phyloP scores from a whole-genome alignment of 2,113 vertebrate genomes.

The Alces alces region DNA sequence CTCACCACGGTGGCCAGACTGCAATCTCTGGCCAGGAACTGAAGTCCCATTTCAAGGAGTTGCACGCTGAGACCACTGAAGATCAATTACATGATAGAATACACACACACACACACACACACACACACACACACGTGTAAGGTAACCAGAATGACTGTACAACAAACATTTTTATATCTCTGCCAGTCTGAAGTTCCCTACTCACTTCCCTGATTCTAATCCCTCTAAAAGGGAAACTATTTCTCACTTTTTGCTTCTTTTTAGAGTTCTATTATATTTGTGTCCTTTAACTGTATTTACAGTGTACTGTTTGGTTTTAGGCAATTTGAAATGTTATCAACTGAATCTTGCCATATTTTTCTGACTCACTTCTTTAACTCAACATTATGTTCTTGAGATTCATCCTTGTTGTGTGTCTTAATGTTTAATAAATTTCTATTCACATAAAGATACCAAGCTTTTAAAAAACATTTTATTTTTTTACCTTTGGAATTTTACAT shows the following conservation, averaged over 20 bases:
- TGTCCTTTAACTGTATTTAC: not conserved
- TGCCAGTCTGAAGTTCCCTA: not conserved
- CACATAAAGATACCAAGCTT: not conserved
- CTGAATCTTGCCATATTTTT: not conserved
- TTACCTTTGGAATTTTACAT: not conserved
- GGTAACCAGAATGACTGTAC: not conserved
- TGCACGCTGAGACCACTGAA: not conserved
- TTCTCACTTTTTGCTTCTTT: not conserved
- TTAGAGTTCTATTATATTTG: not conserved
- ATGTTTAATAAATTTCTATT: not conserved
- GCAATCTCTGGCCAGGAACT: not conserved
- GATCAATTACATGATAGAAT: not conserved
- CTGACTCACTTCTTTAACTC: not conserved
- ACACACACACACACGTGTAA: not conserved
- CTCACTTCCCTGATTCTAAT: not conserved
- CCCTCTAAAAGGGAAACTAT: not conserved
- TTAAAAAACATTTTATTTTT: not conserved
- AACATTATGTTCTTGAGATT: not conserved
- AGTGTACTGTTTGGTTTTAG: not conserved
- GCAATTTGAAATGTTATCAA: not conserved
- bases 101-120: rapidly evolving
- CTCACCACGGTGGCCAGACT: not conserved
- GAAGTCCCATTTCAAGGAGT: not conserved
- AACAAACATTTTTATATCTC: not conserved
- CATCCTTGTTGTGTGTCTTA: not conserved